These are phyloP conservation scores for Meiosimyza decipiens DNA, from an alignment of 2,888 invertebrate genomes.

Conservation along the genomic window DNA sequence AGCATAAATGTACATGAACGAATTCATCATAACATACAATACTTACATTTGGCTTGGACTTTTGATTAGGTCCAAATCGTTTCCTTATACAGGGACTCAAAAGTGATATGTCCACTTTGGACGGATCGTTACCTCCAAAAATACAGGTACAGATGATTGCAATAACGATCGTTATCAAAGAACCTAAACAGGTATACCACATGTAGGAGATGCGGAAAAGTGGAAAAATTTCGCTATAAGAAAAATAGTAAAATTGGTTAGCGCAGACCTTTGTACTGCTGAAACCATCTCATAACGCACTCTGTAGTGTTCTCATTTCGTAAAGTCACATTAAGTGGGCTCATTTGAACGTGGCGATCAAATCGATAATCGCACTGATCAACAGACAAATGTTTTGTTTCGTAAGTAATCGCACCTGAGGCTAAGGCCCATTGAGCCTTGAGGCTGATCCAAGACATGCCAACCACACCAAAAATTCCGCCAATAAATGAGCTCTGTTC, in stretches of 20 bases:
- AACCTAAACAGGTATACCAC: constrained; percentile 79
- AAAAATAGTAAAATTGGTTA: not conserved
- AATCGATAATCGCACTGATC: constrained; percentile 75
- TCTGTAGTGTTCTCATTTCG: constrained; percentile 44
- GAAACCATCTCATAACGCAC: constrained; percentile 48
- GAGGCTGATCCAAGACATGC: constrained; percentile 73
- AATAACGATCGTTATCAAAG: constrained; percentile 70
- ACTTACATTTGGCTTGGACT: constrained; percentile 47
- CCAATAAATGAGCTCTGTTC: constrained; percentile 72
- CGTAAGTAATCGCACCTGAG: constrained; percentile 72
- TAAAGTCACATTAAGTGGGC: constrained; percentile 47
- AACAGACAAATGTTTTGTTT: constrained; percentile 74
- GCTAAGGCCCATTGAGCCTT: constrained; percentile 75
- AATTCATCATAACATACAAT: not conserved
- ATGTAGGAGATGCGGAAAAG: constrained; percentile 81
- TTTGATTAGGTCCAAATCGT: constrained; percentile 44
- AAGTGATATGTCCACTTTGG: constrained; percentile 71
- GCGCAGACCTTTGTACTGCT: not conserved
- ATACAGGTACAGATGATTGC: constrained; percentile 56
- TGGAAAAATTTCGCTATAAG: constrained; percentile 60
- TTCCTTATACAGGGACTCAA: constrained; percentile 71
- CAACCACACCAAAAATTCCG: constrained; percentile 70
- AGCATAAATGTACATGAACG: not conserved
- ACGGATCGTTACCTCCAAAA: constrained; percentile 69
- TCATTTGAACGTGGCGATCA: constrained; percentile 52